Conservation (phyloP, 2,797 vertebrate genomes). For the Sebastes hopkinsi region DNA sequence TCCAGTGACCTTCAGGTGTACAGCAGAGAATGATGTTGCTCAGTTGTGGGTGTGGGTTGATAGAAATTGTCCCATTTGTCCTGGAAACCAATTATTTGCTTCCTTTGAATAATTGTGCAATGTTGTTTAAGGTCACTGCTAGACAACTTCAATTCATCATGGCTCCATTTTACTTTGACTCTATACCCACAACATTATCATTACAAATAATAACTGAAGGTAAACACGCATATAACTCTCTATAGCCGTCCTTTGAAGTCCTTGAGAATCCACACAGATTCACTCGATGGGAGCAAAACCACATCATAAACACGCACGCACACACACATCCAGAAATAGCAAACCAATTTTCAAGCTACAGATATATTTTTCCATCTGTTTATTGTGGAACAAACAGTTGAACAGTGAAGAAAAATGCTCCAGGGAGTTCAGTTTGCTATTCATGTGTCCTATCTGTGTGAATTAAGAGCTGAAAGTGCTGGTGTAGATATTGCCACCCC, state of each 20-base stretch:
- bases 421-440: conserved; percentile 47
- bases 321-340: not conserved
- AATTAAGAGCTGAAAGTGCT: conserved; percentile 59
- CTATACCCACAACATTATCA: conserved; percentile 17
- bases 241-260: conserved; percentile 38
- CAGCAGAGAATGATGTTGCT: conserved; percentile 28
- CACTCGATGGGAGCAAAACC: not conserved
- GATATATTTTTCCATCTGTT: conserved; percentile 44
- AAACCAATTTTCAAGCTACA: conserved; percentile 36
- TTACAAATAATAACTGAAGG: conserved; percentile 47
- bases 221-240: conserved; percentile 38
- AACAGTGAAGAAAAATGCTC: conserved; percentile 32
- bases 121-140: conserved; percentile 43
- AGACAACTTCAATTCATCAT: conserved; percentile 44
- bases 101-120: conserved; percentile 41
- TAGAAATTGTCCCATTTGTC: conserved; percentile 33
- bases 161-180: conserved; percentile 28
- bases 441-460: conserved; percentile 50
- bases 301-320: not conserved
- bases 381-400: conserved; percentile 31
- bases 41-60: conserved; percentile 15
- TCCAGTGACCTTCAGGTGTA: conserved; percentile 44
- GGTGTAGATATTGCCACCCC: conserved; percentile 35
- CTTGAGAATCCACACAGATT: conserved; percentile 27
- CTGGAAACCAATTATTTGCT: conserved; percentile 56